Evolutionary conservation across 2,888 invertebrate genomes (phyloP).

Genomic region (Hyppa rectilinea): DNA sequence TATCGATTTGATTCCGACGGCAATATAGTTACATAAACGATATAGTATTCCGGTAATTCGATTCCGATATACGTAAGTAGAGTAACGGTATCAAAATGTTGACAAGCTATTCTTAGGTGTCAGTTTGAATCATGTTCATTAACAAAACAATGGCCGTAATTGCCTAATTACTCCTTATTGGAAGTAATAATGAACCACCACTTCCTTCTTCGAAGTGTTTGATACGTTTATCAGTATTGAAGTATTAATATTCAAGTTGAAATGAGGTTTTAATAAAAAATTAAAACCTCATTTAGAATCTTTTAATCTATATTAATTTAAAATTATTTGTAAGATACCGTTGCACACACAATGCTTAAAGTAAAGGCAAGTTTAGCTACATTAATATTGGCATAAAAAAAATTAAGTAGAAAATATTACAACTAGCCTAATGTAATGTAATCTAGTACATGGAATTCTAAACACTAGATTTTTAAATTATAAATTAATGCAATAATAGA

Average conservation of each 20-base stretch:
- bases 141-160: conserved; percentile 52
- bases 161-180: conserved; percentile 37
- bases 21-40: conserved; percentile 50
- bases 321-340: conserved; percentile 17
- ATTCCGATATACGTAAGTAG: conserved; percentile 41
- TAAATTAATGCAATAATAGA: too few relatives aligned
- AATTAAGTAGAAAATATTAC: neutral
- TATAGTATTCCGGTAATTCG: conserved; percentile 31
- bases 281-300: conserved; percentile 30
- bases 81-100: conserved; percentile 40
- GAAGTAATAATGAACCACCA: conserved; percentile 26
- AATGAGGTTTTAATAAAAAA: conserved; percentile 50
- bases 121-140: conserved; percentile 39
- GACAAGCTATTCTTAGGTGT: conserved; percentile 41
- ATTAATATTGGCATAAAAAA: neutral
- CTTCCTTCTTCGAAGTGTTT: conserved; percentile 36
- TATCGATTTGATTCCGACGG: conserved; percentile 44
- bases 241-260: conserved; percentile 26
- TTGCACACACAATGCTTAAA: conserved; percentile 27
- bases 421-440: neutral
- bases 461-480: neutral
- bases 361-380: neutral
- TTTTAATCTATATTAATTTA: conserved; percentile 19
- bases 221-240: conserved; percentile 25
- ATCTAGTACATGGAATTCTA: neutral